Conservation (phyloP, 2,888 invertebrate genomes). For the Apamea crenata region DNA sequence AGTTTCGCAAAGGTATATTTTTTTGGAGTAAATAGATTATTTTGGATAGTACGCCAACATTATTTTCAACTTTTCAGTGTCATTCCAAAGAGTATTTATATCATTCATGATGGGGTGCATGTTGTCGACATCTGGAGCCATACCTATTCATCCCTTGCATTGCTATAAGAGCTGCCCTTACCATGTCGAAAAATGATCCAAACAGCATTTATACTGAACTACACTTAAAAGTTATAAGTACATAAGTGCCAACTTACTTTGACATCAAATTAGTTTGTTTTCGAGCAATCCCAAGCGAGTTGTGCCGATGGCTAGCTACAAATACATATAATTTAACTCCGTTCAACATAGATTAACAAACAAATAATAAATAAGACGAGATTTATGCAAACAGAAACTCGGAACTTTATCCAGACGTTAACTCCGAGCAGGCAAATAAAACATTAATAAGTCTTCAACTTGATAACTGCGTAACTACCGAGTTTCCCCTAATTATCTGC, state of each 20-base stretch:
- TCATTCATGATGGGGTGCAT: not conserved
- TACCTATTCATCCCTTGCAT: no score
- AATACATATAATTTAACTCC: constrained; percentile 16
- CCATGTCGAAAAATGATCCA: not conserved
- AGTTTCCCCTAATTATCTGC: constrained; percentile 33
- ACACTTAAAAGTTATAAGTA: not conserved
- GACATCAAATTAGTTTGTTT: constrained; percentile 1
- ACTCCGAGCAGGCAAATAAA: constrained; percentile 54
- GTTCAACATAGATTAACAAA: constrained; percentile 37
- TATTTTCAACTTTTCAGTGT: not conserved
- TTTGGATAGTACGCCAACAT: no score
- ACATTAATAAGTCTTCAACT: constrained; percentile 52
- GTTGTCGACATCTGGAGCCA: not conserved
- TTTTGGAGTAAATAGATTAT: no score
- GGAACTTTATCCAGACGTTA: constrained; percentile 47
- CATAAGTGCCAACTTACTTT: not conserved
- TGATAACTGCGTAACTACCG: constrained; percentile 44
- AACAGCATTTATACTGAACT: not conserved
- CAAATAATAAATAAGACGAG: constrained; percentile 44
- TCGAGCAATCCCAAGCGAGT: not conserved
- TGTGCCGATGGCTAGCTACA: not conserved
- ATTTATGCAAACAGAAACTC: constrained; percentile 46
- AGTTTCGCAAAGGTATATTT: not conserved
- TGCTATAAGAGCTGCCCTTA: not conserved
- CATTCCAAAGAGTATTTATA: not conserved